Evolutionary conservation across 2,888 invertebrate genomes (phyloP).

Genomic region (Dione juno): DNA sequence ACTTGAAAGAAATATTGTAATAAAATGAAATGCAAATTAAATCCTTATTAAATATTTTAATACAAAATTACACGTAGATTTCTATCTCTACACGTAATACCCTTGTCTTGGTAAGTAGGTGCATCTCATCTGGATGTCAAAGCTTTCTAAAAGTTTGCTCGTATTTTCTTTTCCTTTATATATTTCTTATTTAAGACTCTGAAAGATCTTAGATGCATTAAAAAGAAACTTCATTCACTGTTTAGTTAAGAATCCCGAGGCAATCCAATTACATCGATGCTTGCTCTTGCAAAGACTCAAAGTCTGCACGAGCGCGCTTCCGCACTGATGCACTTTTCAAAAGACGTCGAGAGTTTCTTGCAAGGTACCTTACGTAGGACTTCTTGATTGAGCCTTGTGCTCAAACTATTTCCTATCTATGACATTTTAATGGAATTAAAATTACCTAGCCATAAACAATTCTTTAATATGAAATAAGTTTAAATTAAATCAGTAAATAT

Average conservation of each 20-base stretch:
- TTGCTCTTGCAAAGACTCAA: slow-evolving; percentile 67
- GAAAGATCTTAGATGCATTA: slow-evolving; percentile 27
- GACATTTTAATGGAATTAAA: no score
- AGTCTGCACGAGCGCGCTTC: slow-evolving; percentile 53
- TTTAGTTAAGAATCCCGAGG: slow-evolving; percentile 50
- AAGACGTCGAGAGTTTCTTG: slow-evolving; percentile 54
- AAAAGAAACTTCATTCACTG: slow-evolving; percentile 44
- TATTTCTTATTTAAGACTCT: neutral
- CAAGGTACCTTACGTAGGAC: slow-evolving; percentile 38
- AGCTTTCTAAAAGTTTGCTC: slow-evolving; percentile 8
- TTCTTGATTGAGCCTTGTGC: slow-evolving; percentile 16
- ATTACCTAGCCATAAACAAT: no score
- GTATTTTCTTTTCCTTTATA: neutral
- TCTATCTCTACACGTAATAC: no score
- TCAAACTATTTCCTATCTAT: neutral
- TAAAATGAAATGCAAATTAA: no score
- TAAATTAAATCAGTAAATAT: no score
- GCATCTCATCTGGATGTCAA: slow-evolving; percentile 11
- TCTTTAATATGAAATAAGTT: no score
- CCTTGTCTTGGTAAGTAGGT: no score
- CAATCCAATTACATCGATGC: slow-evolving; percentile 74
- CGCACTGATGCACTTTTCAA: slow-evolving; percentile 51
- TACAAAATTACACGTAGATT: no score
- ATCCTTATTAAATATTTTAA: no score
- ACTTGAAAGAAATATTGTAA: no score